Percentiles rank a stretch among this genome's conserved stretches.
These are phyloP conservation scores for Dynastes grantii DNA, from an alignment of 2,888 invertebrate species.

Conservation along the genomic window DNA sequence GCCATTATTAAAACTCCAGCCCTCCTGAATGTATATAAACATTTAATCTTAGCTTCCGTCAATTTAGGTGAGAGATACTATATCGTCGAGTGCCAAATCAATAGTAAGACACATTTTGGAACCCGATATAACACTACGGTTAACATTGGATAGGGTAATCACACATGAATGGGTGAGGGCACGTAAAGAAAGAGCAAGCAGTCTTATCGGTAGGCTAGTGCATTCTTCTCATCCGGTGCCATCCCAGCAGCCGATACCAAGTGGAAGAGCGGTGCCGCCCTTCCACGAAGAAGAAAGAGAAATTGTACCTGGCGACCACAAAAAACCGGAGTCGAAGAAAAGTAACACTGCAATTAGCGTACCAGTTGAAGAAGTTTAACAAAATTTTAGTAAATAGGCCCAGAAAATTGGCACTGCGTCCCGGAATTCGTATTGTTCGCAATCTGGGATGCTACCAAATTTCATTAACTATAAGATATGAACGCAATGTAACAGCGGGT, in stretches of 20 bases:
- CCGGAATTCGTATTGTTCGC: constrained; percentile 30
- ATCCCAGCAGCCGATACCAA: constrained; percentile 52
- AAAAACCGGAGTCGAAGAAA: constrained; percentile 68
- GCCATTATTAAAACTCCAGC: not conserved
- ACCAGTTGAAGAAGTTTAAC: constrained; percentile 58
- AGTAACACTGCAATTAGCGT: constrained; percentile 68
- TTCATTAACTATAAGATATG: constrained; percentile 37
- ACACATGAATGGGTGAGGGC: constrained; percentile 84
- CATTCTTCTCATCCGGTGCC: constrained; percentile 75
- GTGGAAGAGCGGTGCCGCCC: constrained; percentile 49
- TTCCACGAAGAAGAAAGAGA: constrained; percentile 62
- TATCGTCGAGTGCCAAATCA: constrained; percentile 82
- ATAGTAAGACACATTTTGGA: constrained; percentile 88
- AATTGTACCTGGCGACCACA: constrained; percentile 67
- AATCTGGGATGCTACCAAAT: constrained; percentile 46
- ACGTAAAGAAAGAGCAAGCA: constrained; percentile 76
- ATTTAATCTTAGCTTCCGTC: constrained; percentile 20
- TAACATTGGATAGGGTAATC: constrained; percentile 83
- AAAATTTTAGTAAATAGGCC: constrained; percentile 54
- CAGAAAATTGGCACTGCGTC: constrained; percentile 52
- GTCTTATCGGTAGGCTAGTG: constrained; percentile 75
- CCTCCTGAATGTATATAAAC: not conserved
- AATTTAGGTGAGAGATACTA: constrained; percentile 72
- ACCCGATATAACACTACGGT: constrained; percentile 85
- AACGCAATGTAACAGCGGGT: constrained; percentile 47